Evolutionary conservation across 2,888 invertebrate species (phyloP).

Genomic region (Hydraecia micacea): DNA sequence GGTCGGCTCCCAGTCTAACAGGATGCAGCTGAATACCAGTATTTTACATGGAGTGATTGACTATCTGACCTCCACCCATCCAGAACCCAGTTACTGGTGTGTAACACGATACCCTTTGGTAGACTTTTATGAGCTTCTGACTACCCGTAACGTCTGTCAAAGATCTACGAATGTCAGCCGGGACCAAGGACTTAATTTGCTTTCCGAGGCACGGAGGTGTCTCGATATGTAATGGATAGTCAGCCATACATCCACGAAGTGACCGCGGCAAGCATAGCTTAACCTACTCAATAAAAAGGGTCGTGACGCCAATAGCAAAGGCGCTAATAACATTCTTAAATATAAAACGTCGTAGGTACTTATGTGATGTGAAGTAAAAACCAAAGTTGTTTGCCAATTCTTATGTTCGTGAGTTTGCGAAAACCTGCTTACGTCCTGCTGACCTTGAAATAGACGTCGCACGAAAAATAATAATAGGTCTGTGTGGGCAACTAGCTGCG

Average conservation of each 20-base stretch:
- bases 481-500: slow-evolving; percentile 34
- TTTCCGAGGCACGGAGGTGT: not conserved
- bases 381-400: slow-evolving; percentile 54
- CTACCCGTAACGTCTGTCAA: too few species aligned
- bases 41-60: too few species aligned
- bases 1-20: not conserved
- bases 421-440: slow-evolving; percentile 67
- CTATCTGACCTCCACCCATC: not conserved
- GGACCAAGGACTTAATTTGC: not conserved
- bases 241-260: not conserved
- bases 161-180: too few species aligned
- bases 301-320: slow-evolving; percentile 8
- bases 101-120: not conserved
- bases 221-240: not conserved
- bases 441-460: slow-evolving; percentile 64
- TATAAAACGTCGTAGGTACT: not conserved
- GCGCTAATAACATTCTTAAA: not conserved
- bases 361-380: not conserved
- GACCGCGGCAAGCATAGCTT: not conserved
- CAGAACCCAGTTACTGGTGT: not conserved
- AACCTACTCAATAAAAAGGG: not conserved
- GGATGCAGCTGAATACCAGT: not conserved
- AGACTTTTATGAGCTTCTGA: not conserved
- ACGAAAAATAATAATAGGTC: slow-evolving; percentile 43
- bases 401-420: slow-evolving; percentile 32